Percentiles rank a stretch among this genome's conserved stretches.
Evolutionary conservation across 2,797 vertebrate species (phyloP).

Genomic region (Lepus townsendii): DNA sequence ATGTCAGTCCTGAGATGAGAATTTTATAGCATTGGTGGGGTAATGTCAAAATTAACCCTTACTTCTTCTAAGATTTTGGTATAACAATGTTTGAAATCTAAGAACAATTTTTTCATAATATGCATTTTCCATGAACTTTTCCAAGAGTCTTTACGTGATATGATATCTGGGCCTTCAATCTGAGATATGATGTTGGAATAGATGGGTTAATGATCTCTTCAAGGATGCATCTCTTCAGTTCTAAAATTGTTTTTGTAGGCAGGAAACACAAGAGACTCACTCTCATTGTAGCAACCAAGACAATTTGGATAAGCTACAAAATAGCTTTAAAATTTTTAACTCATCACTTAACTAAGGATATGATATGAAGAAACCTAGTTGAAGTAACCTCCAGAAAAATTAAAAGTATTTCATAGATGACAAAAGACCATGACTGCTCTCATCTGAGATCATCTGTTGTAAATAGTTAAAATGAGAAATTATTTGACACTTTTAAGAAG

Average conservation of each 20-base stretch:
- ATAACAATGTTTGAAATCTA: too few relatives aligned
- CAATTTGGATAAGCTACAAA: neutral
- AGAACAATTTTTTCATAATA: too few relatives aligned
- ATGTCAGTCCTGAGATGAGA: too few relatives aligned
- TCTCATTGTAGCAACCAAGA: neutral
- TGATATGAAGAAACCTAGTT: neutral
- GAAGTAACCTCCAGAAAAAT: neutral
- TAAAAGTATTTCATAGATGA: neutral
- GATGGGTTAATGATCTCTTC: neutral
- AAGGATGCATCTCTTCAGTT: neutral
- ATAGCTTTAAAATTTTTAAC: neutral
- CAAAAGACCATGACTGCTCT: neutral
- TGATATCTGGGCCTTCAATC: neutral
- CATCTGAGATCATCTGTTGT: neutral
- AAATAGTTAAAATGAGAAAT: neutral
- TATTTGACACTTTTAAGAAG: neutral
- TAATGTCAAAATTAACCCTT: neutral
- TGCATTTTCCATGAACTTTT: too few relatives aligned
- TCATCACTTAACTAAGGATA: neutral
- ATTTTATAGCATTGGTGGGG: neutral
- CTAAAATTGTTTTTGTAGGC: neutral
- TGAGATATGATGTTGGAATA: neutral
- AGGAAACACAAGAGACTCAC: neutral
- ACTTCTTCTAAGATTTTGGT: neutral
- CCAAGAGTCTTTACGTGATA: neutral